Evolutionary conservation across 2,113 vertebrate species (phyloP), one percentile per base, ranked within the genome.

Genomic region (Lophochroa leadbeateri): DNA sequence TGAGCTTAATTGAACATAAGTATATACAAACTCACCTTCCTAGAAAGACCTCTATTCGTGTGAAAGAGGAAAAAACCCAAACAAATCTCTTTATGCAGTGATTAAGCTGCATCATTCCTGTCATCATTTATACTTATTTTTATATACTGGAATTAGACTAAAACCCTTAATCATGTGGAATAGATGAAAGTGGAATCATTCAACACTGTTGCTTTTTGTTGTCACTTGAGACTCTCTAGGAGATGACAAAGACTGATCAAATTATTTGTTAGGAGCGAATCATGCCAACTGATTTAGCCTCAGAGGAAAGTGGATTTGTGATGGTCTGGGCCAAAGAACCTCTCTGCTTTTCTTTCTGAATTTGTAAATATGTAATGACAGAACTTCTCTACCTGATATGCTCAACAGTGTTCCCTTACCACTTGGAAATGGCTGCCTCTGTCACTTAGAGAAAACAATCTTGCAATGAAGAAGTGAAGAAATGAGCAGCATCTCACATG

Each of bases 1-100:
- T 87, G 78, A 94, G 96, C 95, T 97, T 97, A 97, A 97, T 33
- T 85, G 90, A 93, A 97, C 95, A 97, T 97, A 97, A 97, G 95
- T 93, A 95, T 94, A 94, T 74, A 96, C 82, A 97, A 96, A 96
- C 90, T 96, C 86, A 94, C 94, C 95, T 96, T 96, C 39, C 72
- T 31, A 78, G 89, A 90, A 86, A 91, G 95, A 96, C 89, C 55
- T 95, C 84, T 95, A 86, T 97, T 97, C 95, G 91, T 95, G 35
- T 65, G 47, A 86, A 81, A 47, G 28, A 53, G 39, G 27, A 58
- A 94, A 95, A 90, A 93, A 44, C 16, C 69, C 79, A 92, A 93
- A 93, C 46, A 88, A 86, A 91, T 96, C 94, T 95, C 87, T 95
- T 93, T 91, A 95, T 91, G 64, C 83, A 81, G 67, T 44, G 83